phyloP scores from a whole-genome alignment of 2,113 vertebrate genomes.

The Lathamus discolor region DNA sequence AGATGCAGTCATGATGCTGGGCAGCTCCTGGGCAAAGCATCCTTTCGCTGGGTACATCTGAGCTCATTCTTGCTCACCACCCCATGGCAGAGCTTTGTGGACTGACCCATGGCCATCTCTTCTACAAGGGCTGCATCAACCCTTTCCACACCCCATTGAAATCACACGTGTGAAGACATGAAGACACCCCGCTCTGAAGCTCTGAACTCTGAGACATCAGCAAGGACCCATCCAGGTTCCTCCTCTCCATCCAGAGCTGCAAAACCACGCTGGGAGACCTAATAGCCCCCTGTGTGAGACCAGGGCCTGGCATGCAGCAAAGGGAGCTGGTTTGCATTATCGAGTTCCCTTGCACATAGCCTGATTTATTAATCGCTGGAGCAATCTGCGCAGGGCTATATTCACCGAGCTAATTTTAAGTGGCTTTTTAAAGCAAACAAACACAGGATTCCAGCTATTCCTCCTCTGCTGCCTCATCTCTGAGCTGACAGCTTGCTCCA shows the following conservation, averaged over 20 bases:
- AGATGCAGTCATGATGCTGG: background rate
- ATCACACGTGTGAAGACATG: background rate
- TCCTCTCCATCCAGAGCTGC: background rate
- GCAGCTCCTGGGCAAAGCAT: background rate
- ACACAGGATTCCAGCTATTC: background rate
- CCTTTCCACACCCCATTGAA: background rate
- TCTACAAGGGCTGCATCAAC: background rate
- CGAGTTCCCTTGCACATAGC: background rate
- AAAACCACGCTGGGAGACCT: background rate
- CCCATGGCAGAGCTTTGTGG: background rate
- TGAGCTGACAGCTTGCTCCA: constrained; percentile 11
- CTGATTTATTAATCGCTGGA: constrained; percentile 24
- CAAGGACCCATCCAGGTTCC: background rate
- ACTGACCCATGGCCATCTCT: background rate
- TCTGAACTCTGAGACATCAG: background rate
- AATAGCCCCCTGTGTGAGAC: background rate
- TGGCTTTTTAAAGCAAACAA: constrained; percentile 55
- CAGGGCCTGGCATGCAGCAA: background rate
- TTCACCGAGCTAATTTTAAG: constrained; percentile 23
- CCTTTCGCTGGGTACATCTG: background rate
- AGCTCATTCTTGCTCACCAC: background rate
- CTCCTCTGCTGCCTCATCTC: constrained; percentile 1
- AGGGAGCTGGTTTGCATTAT: constrained; percentile 20
- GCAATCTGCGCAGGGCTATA: background rate
- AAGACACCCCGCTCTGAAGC: background rate